Evolutionary conservation across 2,888 invertebrate genomes (phyloP), one percentile per base, ranked within the genome.

Genomic region (Ormyrus pomaceus): DNA sequence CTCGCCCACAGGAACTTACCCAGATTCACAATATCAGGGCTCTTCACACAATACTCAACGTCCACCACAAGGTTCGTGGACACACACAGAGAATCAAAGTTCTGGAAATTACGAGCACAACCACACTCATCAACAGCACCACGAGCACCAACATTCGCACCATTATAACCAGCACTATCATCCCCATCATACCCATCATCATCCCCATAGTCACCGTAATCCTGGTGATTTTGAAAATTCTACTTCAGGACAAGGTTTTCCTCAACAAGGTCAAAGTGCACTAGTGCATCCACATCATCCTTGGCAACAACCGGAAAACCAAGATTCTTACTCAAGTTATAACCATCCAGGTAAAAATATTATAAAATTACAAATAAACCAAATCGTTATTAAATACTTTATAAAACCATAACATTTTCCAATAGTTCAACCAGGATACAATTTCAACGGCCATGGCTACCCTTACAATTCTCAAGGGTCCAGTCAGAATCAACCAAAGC

Each of bases 361-460:
- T 1, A 7, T 72, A 69, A 46, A 56, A 48, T 10, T 1, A 13
- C 34, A 9, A 13, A 4, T 34, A 34, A 34, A 4, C 34, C 4
- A 34, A 34, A 34, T 34, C 34, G 34, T 34, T 34, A 34, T 34
- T 34, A 34, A 34, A 34, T 34, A 34, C 4, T 34, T 34, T 34
- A 34, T 34, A 34, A 34, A 4, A 34, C 34, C 34, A 34, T 34
- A 34, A 48, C 9, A 50, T 13, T 68, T 53, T n/a, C 34, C 8
- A 76, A 6, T 46, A 45, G 74, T 5, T 5, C 62, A 69, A 34
- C 13, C 77, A 55, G 10, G 11, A 10, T 61, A 65, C 6, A 13
- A 58, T 59, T 34, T 65, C 53, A 79, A 79, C n/a, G 75, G 79
- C 4, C 79, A 79, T 56, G 65, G 51, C n/a, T 62, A 70, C 34